A percentile compares a stretch with the other conserved stretches of the same genome.
phyloP scores from a whole-genome alignment of 2,888 invertebrate genomes.

The Sylvicola fuscatus region DNA sequence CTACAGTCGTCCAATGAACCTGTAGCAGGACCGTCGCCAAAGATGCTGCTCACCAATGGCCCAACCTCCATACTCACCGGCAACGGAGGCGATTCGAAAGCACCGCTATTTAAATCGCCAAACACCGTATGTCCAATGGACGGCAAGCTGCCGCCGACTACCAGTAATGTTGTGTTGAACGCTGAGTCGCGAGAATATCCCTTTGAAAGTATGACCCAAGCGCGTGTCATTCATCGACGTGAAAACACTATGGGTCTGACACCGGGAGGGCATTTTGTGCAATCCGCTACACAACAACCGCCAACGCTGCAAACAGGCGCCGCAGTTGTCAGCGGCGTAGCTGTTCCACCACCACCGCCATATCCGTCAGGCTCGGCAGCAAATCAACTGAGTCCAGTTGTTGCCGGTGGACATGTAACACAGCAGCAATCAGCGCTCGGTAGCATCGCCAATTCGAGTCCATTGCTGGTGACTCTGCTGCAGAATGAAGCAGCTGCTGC shows the following conservation, averaged over 20 bases:
- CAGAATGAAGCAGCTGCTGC: conserved; percentile 52
- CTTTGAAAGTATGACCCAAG: conserved; percentile 82
- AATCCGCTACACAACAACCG: conserved; percentile 12
- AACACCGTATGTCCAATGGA: conserved; percentile 78
- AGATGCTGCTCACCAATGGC: conserved; percentile 4
- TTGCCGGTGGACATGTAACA: conserved; percentile 12
- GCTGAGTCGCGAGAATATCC: conserved; percentile 46
- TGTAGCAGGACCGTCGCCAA: conserved; percentile 6
- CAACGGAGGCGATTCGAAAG: conserved; percentile 3
- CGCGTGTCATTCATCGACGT: conserved; percentile 63
- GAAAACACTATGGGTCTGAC: conserved; percentile 32
- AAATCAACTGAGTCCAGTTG: too few species aligned
- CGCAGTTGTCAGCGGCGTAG: conserved; percentile 7
- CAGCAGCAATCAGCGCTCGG: conserved; percentile 13
- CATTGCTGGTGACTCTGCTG: conserved; percentile 72
- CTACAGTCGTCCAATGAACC: conserved; percentile 7
- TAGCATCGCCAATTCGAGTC: conserved; percentile 64
- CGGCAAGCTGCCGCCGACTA: conserved; percentile 34
- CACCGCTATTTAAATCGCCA: conserved; percentile 44
- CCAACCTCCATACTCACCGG: neutral
- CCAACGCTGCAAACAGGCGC: conserved; percentile 20
- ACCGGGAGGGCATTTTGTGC: conserved; percentile 5
- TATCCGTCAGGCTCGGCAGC: conserved; percentile 13
- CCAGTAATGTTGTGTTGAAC: conserved; percentile 28
- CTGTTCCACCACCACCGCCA: conserved; percentile 20